Percentiles rank a stretch among this genome's conserved stretches.
These are phyloP conservation scores for Dynastes grantii DNA, from an alignment of 2,888 invertebrate genomes.

Conservation along the genomic window DNA sequence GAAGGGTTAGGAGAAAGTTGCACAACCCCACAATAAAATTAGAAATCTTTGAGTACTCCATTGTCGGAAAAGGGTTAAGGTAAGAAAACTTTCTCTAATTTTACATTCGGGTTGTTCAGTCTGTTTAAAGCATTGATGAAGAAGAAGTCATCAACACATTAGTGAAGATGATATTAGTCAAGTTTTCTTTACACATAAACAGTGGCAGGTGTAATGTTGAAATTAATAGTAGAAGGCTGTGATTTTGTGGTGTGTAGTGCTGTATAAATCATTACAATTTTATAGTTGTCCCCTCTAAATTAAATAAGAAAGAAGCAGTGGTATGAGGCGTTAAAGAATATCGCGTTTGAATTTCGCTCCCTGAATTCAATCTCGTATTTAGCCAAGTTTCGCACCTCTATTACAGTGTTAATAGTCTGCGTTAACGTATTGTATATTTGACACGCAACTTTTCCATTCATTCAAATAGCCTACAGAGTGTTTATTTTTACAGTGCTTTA, in stretches of 20 bases:
- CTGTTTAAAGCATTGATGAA: neutral
- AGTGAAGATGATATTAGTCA: no score
- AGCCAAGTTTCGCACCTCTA: constrained; percentile 38
- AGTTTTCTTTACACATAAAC: no score
- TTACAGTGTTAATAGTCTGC: constrained; percentile 35
- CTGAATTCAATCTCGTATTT: constrained; percentile 2
- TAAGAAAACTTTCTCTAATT: constrained; percentile 47
- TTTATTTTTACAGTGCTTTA: neutral
- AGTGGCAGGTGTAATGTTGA: no score
- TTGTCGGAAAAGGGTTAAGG: constrained; percentile 48
- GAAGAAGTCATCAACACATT: no score
- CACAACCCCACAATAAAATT: constrained; percentile 51
- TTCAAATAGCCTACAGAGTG: neutral
- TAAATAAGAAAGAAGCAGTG: no score
- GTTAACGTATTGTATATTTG: neutral
- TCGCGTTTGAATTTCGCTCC: constrained; percentile 24
- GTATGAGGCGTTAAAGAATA: no score
- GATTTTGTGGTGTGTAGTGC: no score
- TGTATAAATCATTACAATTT: no score
- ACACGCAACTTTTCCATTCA: neutral
- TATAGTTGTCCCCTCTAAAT: no score
- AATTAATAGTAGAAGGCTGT: no score
- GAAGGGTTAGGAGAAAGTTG: constrained; percentile 53
- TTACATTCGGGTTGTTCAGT: constrained; percentile 18
- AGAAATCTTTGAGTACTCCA: constrained; percentile 34